Evolutionary conservation across 2,888 invertebrate genomes (phyloP).

Genomic region (Apotomis betuletana): DNA sequence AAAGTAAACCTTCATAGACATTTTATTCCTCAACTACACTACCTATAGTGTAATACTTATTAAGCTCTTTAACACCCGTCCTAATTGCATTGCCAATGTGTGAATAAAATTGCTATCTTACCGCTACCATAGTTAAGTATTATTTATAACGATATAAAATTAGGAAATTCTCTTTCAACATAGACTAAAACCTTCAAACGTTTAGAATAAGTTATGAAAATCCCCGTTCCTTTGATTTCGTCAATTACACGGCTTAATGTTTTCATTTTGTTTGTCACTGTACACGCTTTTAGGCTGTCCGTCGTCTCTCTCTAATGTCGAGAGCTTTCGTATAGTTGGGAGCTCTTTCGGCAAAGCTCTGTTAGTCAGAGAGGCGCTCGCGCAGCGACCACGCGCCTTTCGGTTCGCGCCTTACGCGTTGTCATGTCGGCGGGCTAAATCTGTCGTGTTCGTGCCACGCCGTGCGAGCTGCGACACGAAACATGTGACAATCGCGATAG

Average conservation of each 20-base stretch:
- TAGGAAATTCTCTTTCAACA: neutral
- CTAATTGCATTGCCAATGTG: too few relatives aligned
- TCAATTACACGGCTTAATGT: conserved; percentile 55
- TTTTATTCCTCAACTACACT: neutral
- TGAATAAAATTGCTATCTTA: too few relatives aligned
- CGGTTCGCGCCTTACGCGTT: conserved; percentile 40
- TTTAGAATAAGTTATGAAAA: conserved; percentile 34
- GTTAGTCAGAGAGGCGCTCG: conserved; percentile 76
- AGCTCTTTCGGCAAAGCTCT: conserved; percentile 67
- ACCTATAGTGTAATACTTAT: too few relatives aligned
- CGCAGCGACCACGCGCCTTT: conserved; percentile 71
- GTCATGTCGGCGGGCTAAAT: conserved; percentile 51
- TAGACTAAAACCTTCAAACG: conserved; percentile 10
- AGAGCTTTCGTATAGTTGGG: conserved; percentile 64
- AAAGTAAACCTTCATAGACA: neutral
- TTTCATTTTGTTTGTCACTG: conserved; percentile 60
- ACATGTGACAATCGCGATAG: conserved; percentile 42
- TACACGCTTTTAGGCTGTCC: conserved; percentile 59
- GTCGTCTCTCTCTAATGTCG: conserved; percentile 65
- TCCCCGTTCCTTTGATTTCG: conserved; percentile 45
- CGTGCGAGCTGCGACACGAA: conserved; percentile 40
- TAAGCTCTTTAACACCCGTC: too few relatives aligned
- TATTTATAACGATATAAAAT: neutral
- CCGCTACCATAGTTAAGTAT: too few relatives aligned
- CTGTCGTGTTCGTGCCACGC: conserved; percentile 53